Conservation (phyloP, 2,113 vertebrate genomes). For the Struthio camelus region DNA sequence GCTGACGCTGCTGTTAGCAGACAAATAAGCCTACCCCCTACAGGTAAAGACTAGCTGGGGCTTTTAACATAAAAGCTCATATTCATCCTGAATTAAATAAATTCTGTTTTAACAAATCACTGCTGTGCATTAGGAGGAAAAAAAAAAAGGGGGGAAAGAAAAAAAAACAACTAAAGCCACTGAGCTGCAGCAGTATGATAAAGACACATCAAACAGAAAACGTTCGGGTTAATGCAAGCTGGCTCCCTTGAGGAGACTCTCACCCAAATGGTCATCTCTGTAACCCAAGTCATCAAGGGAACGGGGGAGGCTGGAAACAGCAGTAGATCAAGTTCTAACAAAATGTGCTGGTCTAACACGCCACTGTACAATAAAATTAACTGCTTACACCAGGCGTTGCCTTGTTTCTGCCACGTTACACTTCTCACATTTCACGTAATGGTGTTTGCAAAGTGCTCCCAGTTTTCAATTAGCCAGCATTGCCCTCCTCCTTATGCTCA, state of each 20-base stretch:
- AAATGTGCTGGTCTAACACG: slow-evolving; percentile 76
- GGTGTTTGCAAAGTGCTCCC: slow-evolving; percentile 87
- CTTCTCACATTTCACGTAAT: slow-evolving; percentile 91
- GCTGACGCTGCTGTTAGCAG: neutral
- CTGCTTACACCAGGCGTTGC: slow-evolving; percentile 83
- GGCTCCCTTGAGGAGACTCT: neutral
- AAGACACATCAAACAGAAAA: slow-evolving; percentile 20
- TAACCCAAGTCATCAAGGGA: slow-evolving; percentile 34
- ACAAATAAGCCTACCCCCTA: slow-evolving; percentile 33
- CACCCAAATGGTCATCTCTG: slow-evolving; percentile 18
- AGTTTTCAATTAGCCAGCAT: slow-evolving; percentile 86
- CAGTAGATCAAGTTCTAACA: slow-evolving; percentile 75
- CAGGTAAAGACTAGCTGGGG: slow-evolving; percentile 46
- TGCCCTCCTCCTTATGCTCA: slow-evolving; percentile 67
- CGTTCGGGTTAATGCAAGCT: slow-evolving; percentile 29
- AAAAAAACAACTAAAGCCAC: neutral
- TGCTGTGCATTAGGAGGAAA: slow-evolving; percentile 19
- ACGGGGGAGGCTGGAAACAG: slow-evolving; percentile 72
- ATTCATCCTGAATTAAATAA: slow-evolving; percentile 51
- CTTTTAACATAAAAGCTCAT: slow-evolving; percentile 44
- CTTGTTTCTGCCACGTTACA: slow-evolving; percentile 81
- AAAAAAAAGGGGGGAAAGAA: neutral
- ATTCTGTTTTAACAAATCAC: slow-evolving; percentile 61
- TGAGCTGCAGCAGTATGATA: slow-evolving; percentile 3
- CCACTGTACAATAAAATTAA: slow-evolving; percentile 84